phyloP scores from a whole-genome alignment of 2,888 invertebrate species.

The Leptogaster cylindrica region DNA sequence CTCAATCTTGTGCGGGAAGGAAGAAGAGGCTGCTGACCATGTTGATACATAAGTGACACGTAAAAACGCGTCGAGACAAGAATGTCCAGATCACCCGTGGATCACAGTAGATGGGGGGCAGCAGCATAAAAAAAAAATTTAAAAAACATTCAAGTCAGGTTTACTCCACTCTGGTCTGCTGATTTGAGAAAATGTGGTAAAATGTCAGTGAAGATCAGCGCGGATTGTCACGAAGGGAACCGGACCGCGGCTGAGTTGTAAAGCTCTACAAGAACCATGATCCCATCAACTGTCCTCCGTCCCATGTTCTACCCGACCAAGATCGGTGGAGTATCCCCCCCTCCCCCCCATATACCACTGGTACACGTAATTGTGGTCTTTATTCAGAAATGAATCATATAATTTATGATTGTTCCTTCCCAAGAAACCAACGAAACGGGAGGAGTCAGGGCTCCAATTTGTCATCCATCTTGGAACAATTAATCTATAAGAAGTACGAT shows the following conservation, averaged over 20 bases:
- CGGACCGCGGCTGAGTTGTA: too few species aligned
- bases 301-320: too few species aligned
- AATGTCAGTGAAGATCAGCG: background rate
- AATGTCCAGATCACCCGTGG: slow-evolving; percentile 20
- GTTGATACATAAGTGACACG: background rate
- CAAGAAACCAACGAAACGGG: too few species aligned
- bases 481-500: background rate
- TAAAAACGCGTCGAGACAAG: slow-evolving; percentile 40
- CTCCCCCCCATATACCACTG: too few species aligned
- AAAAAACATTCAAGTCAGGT: background rate
- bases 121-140: background rate
- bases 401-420: slow-evolving; percentile 6
- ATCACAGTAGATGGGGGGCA: slow-evolving; percentile 12
- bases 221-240: background rate
- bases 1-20: background rate
- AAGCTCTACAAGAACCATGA: too few species aligned
- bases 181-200: slow-evolving; percentile 22
- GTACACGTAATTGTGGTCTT: slow-evolving; percentile 13
- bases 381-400: slow-evolving; percentile 32
- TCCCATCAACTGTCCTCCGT: too few species aligned
- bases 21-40: background rate
- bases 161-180: slow-evolving; percentile 12
- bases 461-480: background rate
- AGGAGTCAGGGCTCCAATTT: background rate
- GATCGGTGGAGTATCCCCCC: too few species aligned